These are phyloP conservation scores for Pyrrhosoma nymphula DNA, from an alignment of 2,888 invertebrate species.

Conservation along the genomic window DNA sequence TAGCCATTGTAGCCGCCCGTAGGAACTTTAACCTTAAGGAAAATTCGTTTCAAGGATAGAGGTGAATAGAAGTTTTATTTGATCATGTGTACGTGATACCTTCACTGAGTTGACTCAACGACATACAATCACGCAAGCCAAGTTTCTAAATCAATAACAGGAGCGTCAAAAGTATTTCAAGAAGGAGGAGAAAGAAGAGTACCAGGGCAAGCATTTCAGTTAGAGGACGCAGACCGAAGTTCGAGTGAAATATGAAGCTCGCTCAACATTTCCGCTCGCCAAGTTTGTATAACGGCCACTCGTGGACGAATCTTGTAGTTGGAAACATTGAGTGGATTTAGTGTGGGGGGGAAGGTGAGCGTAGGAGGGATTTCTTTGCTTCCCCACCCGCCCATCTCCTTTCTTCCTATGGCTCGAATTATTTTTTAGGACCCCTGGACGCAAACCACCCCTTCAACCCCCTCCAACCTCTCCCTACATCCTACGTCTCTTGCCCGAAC, in stretches of 20 bases:
- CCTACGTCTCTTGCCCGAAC: neutral
- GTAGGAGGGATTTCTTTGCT: neutral
- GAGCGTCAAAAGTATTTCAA: neutral
- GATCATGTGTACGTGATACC: neutral
- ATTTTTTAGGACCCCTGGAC: neutral
- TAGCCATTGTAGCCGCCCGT: too few species aligned
- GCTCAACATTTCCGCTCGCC: neutral
- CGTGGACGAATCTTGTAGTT: neutral
- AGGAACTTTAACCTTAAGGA: too few species aligned
- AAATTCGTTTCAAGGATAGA: too few species aligned
- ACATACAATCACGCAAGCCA: neutral
- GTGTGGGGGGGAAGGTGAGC: neutral
- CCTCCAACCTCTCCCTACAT: neutral
- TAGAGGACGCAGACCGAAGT: neutral
- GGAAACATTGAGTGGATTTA: neutral
- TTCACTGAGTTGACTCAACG: neutral
- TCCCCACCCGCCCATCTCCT: neutral
- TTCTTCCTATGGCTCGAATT: neutral
- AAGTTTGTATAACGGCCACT: neutral
- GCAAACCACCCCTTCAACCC: neutral
- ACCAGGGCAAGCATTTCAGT: neutral
- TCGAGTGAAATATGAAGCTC: constrained; percentile 12
- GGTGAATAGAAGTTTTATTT: neutral
- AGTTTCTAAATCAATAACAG: neutral
- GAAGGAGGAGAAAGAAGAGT: neutral